Percentiles rank a stretch among this genome's conserved stretches.
These are phyloP conservation scores for Leucophenga montana DNA, from an alignment of 2,888 invertebrate species.

Conservation along the genomic window DNA sequence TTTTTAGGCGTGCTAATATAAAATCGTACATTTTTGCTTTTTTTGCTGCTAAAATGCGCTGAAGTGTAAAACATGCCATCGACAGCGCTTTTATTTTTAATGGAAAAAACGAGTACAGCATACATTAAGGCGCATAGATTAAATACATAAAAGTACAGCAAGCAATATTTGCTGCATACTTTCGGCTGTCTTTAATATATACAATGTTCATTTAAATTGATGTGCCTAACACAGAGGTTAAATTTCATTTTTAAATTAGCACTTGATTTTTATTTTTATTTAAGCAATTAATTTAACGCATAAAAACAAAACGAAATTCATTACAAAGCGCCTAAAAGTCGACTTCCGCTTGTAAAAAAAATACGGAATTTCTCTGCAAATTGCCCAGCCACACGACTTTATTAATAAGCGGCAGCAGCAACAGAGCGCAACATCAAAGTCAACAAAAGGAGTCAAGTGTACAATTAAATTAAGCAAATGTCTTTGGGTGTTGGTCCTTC, in stretches of 20 bases:
- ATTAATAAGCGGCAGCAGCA: background rate
- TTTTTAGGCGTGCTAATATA: slow-evolving; percentile 49
- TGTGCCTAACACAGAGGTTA: background rate
- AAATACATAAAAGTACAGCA: background rate
- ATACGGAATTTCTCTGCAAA: slow-evolving; percentile 6
- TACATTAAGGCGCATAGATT: slow-evolving; percentile 21
- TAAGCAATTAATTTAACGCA: too few species aligned
- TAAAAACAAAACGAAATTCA: background rate
- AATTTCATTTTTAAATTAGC: slow-evolving; percentile 2
- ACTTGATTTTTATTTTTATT: background rate
- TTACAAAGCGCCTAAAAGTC: background rate
- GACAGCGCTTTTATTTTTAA: slow-evolving; percentile 50
- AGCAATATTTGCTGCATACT: background rate
- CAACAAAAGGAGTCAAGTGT: slow-evolving; percentile 13
- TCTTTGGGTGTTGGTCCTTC: too few species aligned
- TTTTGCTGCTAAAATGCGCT: slow-evolving; percentile 40
- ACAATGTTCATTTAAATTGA: too few species aligned
- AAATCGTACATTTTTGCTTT: background rate
- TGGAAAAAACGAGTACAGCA: slow-evolving; percentile 40
- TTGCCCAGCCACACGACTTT: slow-evolving; percentile 15
- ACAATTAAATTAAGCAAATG: slow-evolving; percentile 15
- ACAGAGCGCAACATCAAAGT: slow-evolving; percentile 3
- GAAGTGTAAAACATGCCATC: slow-evolving; percentile 60
- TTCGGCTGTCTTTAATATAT: background rate
- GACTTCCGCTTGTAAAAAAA: too few species aligned